Percentiles rank a stretch among this genome's conserved stretches.
Conservation (phyloP, 2,888 invertebrate genomes). For the Agriopis aurantiaria region DNA sequence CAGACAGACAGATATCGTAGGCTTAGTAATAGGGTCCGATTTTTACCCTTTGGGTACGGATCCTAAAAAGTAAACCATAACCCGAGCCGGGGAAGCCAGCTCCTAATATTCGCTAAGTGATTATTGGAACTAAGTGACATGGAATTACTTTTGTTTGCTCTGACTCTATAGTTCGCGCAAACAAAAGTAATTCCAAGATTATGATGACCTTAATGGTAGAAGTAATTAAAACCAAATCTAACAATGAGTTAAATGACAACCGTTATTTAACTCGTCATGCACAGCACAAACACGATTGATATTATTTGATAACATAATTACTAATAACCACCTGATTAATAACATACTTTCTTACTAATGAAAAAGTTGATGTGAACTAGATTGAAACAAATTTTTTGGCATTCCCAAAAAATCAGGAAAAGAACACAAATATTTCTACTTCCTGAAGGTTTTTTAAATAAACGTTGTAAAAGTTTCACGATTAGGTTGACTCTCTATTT, state of each 20-base stretch:
- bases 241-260: constrained; percentile 20
- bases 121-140: too few relatives aligned
- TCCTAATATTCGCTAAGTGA: neutral
- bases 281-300: constrained; percentile 17
- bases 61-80: too few relatives aligned
- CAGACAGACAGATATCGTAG: too few relatives aligned
- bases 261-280: constrained; percentile 33
- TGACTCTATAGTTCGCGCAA: neutral
- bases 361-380: neutral
- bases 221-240: constrained; percentile 35
- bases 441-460: neutral
- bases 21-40: too few relatives aligned
- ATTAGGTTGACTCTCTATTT: too few relatives aligned
- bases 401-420: neutral
- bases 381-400: neutral
- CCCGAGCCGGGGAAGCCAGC: too few relatives aligned
- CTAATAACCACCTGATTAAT: neutral
- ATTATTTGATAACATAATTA: constrained; percentile 23
- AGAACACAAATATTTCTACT: too few relatives aligned
- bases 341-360: neutral
- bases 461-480: neutral
- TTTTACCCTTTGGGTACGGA: too few relatives aligned
- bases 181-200: neutral
- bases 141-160: too few relatives aligned
- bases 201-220: neutral